Conservation (phyloP, 2,113 vertebrate genomes). For the Ctenodactylus gundi region DNA sequence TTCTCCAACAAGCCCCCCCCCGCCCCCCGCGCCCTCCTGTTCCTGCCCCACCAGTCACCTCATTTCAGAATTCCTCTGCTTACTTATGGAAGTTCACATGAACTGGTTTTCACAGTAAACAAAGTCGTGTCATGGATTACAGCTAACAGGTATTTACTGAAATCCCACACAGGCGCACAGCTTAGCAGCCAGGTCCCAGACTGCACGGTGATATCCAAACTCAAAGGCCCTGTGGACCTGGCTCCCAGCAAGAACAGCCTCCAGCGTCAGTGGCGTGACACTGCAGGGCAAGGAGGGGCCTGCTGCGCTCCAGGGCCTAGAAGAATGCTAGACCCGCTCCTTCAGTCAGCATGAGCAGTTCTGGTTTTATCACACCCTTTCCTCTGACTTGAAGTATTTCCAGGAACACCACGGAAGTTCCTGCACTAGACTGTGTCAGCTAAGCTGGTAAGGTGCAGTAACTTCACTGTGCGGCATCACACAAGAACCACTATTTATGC, state of each 20-base stretch:
- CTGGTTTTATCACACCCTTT: not conserved
- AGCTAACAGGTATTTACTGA: not conserved
- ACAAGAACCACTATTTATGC: too few relatives aligned
- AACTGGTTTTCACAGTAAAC: not conserved
- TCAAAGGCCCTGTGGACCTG: not conserved
- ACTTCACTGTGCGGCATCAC: not conserved
- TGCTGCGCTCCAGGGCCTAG: not conserved
- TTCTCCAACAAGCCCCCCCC: not conserved
- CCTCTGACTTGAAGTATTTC: not conserved
- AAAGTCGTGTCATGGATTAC: not conserved
- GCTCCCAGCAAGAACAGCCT: not conserved
- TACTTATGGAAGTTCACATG: not conserved
- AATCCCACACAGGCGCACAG: not conserved
- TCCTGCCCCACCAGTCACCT: not conserved
- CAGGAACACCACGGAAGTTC: not conserved
- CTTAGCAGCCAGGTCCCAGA: not conserved
- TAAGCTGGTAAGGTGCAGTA: not conserved
- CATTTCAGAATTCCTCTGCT: conserved; percentile 30
- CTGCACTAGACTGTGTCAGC: not conserved
- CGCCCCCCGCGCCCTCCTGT: too few relatives aligned
- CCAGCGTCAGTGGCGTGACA: not conserved
- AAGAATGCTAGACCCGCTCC: not conserved
- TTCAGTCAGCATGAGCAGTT: not conserved
- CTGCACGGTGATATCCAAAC: not conserved
- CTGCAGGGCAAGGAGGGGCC: too few relatives aligned